A percentile compares a stretch with the other conserved stretches of the same genome.
Evolutionary conservation across 2,113 vertebrate genomes (phyloP).

Genomic region (Melanotaenia duboulayi): DNA sequence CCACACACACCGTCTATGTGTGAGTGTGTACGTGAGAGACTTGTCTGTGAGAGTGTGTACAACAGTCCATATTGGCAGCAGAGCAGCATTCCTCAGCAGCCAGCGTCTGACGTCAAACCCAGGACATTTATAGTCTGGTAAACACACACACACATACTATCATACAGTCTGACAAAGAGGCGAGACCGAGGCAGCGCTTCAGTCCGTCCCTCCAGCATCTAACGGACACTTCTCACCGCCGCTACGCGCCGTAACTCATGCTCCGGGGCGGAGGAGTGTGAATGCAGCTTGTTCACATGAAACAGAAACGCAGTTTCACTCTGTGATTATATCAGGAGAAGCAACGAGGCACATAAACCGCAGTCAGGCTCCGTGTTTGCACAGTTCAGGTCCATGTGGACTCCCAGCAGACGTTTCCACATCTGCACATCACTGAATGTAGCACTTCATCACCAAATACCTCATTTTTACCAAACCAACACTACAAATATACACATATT

Average conservation of each 20-base stretch:
- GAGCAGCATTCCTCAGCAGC: constrained; percentile 78
- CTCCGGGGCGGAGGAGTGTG: neutral
- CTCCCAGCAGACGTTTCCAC: neutral
- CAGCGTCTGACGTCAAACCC: constrained; percentile 77
- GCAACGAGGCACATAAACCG: neutral
- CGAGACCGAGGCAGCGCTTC: constrained; percentile 34
- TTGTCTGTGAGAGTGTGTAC: constrained; percentile 51
- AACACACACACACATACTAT: constrained; percentile 63
- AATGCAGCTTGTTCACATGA: neutral
- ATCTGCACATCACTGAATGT: neutral
- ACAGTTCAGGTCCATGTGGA: neutral
- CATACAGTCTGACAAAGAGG: constrained; percentile 54
- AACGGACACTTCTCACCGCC: constrained; percentile 15
- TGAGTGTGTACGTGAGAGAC: constrained; percentile 50
- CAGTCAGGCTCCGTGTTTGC: neutral
- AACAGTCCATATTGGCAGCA: constrained; percentile 65
- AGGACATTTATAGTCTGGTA: constrained; percentile 80
- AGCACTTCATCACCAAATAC: too few relatives aligned
- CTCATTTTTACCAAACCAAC: too few relatives aligned
- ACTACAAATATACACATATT: too few relatives aligned
- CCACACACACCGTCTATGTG: constrained; percentile 57
- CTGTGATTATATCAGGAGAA: neutral
- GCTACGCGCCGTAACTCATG: constrained; percentile 7
- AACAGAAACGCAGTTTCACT: neutral
- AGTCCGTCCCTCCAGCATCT: constrained; percentile 33